Evolutionary conservation across 2,888 invertebrate species (phyloP), one percentile per base, ranked within the genome.

Genomic region (Mallateleia sp.): DNA sequence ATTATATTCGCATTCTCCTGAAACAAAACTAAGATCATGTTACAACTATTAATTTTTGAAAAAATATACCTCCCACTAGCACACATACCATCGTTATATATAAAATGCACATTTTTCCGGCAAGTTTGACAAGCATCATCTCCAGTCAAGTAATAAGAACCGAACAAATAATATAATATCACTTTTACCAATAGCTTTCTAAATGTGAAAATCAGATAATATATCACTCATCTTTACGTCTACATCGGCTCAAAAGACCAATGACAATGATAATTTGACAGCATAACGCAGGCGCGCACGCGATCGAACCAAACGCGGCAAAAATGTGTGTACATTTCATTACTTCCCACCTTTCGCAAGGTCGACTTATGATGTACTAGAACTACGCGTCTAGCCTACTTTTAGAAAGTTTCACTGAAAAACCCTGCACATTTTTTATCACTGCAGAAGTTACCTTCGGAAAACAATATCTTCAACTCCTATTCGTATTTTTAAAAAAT

Each of bases 161-260:
- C 75, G 24, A 74, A 24, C 67, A 56, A 75, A 75, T 75, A 75
- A 81, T 72, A 72, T 66, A 66, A 67, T 74, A 62, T 71, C 77
- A 64, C 83, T 77, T 78, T 83, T 83, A 71, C 83, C 83, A 15
- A 69, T 71, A 52, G 38, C 84, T 84, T 84, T 84, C 84, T 84
- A 78, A 78, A 84, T 72, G 78, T 72, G 78, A 84, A 78, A 78
- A 84, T 84, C 77, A 52, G 77, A 84, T 84, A 66, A 78, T 67
- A 74, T 79, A 85, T 78, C 79, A 79, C 66, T 85, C 71, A 85
- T 74, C 78, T 67, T 60, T 60, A 69, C 74, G 56, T 85, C 71
- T 50, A 67, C 60, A 60, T 67, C 18, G 72, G n/a, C 60, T 50
- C 14, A 14, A 22, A 58, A 64, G 45, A 54, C 50, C 80, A 80